These are phyloP conservation scores for Lomographa bimaculata DNA, from an alignment of 2,888 invertebrate genomes.

Conservation along the genomic window DNA sequence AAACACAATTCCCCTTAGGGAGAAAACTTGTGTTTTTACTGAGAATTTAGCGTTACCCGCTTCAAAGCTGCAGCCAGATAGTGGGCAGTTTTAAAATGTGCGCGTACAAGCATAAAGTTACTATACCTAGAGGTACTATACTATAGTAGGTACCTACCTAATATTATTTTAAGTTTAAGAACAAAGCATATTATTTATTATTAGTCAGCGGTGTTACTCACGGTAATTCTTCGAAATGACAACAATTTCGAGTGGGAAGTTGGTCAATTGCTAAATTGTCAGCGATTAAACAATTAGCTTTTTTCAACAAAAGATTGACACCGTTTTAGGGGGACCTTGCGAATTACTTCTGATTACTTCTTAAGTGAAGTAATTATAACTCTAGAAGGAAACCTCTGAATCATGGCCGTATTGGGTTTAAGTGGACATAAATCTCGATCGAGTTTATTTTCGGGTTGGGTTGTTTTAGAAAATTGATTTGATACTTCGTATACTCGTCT, in stretches of 20 bases:
- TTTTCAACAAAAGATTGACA: conserved; percentile 39
- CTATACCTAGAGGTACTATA: no score
- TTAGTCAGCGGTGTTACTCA: conserved; percentile 39
- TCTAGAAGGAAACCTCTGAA: conserved; percentile 6
- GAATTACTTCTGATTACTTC: conserved; percentile 19
- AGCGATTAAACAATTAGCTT: conserved; percentile 63
- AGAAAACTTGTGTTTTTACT: no score
- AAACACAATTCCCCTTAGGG: no score
- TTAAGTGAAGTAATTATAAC: conserved; percentile 19
- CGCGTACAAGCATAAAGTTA: no score
- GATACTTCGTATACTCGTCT: background rate
- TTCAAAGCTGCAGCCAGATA: no score
- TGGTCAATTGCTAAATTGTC: conserved; percentile 47
- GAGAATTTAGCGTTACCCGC: no score
- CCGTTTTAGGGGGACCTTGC: conserved; percentile 34
- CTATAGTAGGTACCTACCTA: no score
- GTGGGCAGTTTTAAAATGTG: no score
- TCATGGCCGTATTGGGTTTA: conserved; percentile 10
- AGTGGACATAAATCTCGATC: conserved; percentile 15
- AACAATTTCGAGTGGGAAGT: conserved; percentile 50
- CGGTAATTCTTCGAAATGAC: conserved; percentile 47
- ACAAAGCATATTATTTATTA: conserved; percentile 26
- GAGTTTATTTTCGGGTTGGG: conserved; percentile 13
- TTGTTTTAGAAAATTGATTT: conserved; percentile 2
- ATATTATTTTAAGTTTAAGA: no score